Base-by-base conservation (phyloP, 2,888 invertebrate genomes). In the Masnerella sp. region DNA sequence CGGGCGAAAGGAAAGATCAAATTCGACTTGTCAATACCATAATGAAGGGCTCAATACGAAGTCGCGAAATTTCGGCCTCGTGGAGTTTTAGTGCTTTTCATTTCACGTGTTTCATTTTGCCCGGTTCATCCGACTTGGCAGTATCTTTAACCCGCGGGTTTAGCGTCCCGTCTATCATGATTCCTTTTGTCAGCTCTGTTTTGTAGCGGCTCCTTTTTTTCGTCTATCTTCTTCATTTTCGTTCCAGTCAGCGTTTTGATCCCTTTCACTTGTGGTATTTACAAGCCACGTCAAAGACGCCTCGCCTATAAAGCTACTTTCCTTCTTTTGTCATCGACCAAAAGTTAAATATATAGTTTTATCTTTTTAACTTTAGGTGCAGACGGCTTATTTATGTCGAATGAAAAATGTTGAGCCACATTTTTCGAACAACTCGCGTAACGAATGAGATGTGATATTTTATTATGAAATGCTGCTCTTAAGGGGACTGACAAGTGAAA, bases 121-220 rank as follows among this genome's bases (percentile, higher is more conserved):
- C 47, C 9, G 17, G 7, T 56, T 40, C 51, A 38, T 28, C 52
- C 22, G 34, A 28, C 32, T 47, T 49, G 40, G 45, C 42, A 34
- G 49, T 62, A 62, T 70, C 62, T 70, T 62, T 51, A 62, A 62
- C 70, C 70, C 42, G 11, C 56, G 54, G 47, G 45, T 52, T 69
- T 61, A 59, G 38, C 28, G 47, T 49, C n/a, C 45, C 56, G 62
- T 70, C 49, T 25, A 62, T 70, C 70, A 70, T 8, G 62, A 40
- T 49, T 49, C 56, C 68, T 70, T 70, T 62, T 70, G 56, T 70
- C 56, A 17, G 28, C 2, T 38, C 28, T 42, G 54, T 69, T 69
- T 40, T 54, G 69, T 62, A 32, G 54, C 11, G 43, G n/a, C 11
- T 18, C 15, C 42, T 56, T 49, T 51, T 62, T 67, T 51, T 36